Evolutionary conservation across 2,888 invertebrate species (phyloP), one percentile per base, ranked within the genome.

Genomic region (Xestoiulus laeticollis): DNA sequence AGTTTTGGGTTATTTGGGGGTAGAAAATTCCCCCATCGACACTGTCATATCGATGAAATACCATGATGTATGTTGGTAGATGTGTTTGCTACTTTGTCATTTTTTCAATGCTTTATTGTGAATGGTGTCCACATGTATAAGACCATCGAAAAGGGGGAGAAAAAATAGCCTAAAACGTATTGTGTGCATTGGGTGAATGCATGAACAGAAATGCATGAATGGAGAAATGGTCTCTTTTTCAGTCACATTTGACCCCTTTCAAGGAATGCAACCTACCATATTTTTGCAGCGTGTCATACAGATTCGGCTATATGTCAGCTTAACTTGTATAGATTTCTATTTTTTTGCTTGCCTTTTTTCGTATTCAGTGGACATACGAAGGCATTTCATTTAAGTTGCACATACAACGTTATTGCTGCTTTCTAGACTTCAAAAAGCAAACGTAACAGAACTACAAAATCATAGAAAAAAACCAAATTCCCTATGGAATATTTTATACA

Each of bases 41-140:
- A n/a, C 26, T 68, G 68, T 68, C 68, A 68, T 68, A 68, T 68
- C 68, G 68, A 68, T 68, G 68, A 68, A 68, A 68, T 68, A 68
- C 68, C 68, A 68, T 68, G 68, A 68, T 68, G 68, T 68, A 68
- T 68, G 68, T 68, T 68, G 26, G 10, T 68, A 12, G 68, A 68
- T 68, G 68, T 26, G 26, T 68, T 68, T n/a, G 68, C 68, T 68
- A 68, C 68, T 68, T 68, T 68, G 68, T 68, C 68, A 26, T n/a
- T 59, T 68, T 68, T 68, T 68, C 68, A 68, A 68, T 68, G 68
- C 26, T 6, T 26, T 26, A 68, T 68, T 68, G 68, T 68, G 68
- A 26, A n/a, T 12, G 68, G 68, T 68, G 68, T 68, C 68, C 68
- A 10, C 68, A 12, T 12, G 68, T 22, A 59, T 59, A 59, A 8